Conservation (phyloP, 1,140 invertebrate species). For the Drosophila pachea region DNA sequence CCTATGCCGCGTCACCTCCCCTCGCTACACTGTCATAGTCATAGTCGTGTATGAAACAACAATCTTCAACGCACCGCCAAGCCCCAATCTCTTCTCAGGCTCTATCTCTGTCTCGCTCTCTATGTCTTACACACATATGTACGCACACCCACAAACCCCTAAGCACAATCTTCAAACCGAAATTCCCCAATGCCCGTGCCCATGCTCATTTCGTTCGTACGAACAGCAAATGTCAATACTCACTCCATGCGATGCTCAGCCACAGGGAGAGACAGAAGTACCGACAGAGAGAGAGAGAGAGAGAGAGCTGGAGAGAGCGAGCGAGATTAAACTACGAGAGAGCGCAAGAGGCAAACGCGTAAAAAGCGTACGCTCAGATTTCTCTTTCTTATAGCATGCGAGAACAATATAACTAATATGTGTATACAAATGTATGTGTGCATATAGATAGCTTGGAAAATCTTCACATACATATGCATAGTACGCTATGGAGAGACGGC, state of each 20-base stretch:
- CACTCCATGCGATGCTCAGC: slow-evolving; percentile 5
- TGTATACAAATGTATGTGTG: neutral
- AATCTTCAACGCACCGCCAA: slow-evolving; percentile 6
- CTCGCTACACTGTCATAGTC: neutral
- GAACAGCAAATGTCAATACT: slow-evolving; percentile 49
- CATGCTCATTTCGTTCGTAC: slow-evolving; percentile 25
- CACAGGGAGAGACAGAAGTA: neutral
- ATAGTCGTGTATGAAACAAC: slow-evolving; percentile 3
- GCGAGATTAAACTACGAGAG: neutral
- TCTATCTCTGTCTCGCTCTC: too few relatives aligned
- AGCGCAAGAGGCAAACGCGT: neutral
- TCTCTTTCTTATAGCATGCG: slow-evolving; percentile 39
- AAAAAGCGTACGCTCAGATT: slow-evolving; percentile 25
- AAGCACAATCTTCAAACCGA: slow-evolving; percentile 24
- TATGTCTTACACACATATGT: neutral
- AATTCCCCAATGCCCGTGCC: slow-evolving; percentile 20
- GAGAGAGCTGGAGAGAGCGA: neutral
- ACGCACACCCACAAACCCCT: neutral
- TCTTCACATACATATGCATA: too few relatives aligned
- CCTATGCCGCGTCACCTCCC: too few relatives aligned
- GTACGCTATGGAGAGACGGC: neutral
- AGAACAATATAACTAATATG: slow-evolving; percentile 22
- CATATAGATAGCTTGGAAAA: neutral
- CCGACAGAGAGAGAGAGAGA: neutral
- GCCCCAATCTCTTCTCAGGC: neutral